phyloP scores from a whole-genome alignment of 2,113 vertebrate genomes.

The Acanthochromis polyacanthus region DNA sequence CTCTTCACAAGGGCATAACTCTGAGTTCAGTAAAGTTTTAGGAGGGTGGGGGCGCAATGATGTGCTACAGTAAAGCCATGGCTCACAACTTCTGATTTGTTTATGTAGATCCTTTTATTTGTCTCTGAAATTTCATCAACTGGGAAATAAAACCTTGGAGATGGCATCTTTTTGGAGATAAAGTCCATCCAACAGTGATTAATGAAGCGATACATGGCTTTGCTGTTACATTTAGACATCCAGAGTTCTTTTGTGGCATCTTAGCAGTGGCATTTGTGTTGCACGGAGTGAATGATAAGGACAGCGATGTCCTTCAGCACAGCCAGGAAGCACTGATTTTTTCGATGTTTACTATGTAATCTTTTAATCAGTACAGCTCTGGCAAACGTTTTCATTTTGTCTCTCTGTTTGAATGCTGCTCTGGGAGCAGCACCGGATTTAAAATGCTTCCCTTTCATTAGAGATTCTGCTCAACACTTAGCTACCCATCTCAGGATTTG shows the following conservation, averaged over 20 bases:
- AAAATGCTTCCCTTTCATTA: slow-evolving; percentile 55
- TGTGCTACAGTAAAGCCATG: slow-evolving; percentile 16
- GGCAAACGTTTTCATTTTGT: slow-evolving; percentile 7
- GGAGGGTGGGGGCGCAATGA: background rate
- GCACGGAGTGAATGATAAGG: slow-evolving; percentile 21
- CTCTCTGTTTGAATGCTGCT: slow-evolving; percentile 36
- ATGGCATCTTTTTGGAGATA: slow-evolving; percentile 35
- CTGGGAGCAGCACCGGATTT: slow-evolving; percentile 3
- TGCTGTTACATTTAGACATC: slow-evolving; percentile 20
- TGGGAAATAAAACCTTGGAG: slow-evolving; percentile 11
- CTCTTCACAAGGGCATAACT: slow-evolving; percentile 66
- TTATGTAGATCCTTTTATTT: slow-evolving; percentile 17
- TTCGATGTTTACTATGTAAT: slow-evolving; percentile 60
- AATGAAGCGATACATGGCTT: slow-evolving; percentile 17
- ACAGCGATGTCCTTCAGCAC: slow-evolving; percentile 48
- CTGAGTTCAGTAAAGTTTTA: slow-evolving; percentile 48
- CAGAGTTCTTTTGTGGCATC: slow-evolving; percentile 7
- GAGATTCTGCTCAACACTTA: slow-evolving; percentile 39
- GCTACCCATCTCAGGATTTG: slow-evolving; percentile 17
- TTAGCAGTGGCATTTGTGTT: slow-evolving; percentile 24
- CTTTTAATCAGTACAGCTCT: slow-evolving; percentile 56
- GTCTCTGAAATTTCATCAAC: slow-evolving; percentile 41
- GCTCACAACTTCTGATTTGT: slow-evolving; percentile 33
- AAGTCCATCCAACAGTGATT: slow-evolving; percentile 19
- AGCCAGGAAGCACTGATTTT: slow-evolving; percentile 27